Evolutionary conservation across 2,797 vertebrate species (phyloP).

Genomic region (Sebastes oblongus): DNA sequence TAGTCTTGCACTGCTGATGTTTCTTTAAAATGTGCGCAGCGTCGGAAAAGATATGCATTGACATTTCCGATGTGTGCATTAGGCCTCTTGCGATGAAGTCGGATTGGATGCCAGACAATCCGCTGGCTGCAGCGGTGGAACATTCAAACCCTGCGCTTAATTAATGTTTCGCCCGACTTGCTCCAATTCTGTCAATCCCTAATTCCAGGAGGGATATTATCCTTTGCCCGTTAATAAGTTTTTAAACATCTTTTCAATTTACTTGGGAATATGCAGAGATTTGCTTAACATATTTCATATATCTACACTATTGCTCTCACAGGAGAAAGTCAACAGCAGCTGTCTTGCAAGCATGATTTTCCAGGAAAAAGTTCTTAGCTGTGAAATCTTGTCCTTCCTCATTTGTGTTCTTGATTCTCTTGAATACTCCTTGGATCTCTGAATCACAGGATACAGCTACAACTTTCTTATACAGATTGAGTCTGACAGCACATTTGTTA

Average conservation of each 20-base stretch:
- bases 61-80: constrained; percentile 41
- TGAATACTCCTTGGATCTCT: constrained; percentile 16
- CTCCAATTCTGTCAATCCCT: constrained; percentile 81
- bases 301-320: constrained; percentile 50
- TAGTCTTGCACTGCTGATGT: constrained; percentile 15
- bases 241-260: constrained; percentile 74
- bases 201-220: constrained; percentile 79
- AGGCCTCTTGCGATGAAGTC: constrained; percentile 21
- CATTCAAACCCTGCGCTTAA: constrained; percentile 72
- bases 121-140: constrained; percentile 43
- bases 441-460: background rate
- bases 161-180: constrained; percentile 78
- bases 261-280: constrained; percentile 64
- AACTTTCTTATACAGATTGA: constrained; percentile 20
- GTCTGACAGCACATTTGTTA: constrained; percentile 8
- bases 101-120: constrained; percentile 34
- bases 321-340: constrained; percentile 52
- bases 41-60: constrained; percentile 18
- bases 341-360: constrained; percentile 22
- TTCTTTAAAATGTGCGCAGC: constrained; percentile 21
- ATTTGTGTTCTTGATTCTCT: constrained; percentile 10
- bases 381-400: constrained; percentile 12
- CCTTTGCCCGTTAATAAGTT: constrained; percentile 75
- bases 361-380: constrained; percentile 6
- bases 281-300: constrained; percentile 71